Percentiles rank a stretch among this genome's conserved stretches.
phyloP scores from a whole-genome alignment of 2,113 vertebrate genomes.

The Etheostoma spectabile region DNA sequence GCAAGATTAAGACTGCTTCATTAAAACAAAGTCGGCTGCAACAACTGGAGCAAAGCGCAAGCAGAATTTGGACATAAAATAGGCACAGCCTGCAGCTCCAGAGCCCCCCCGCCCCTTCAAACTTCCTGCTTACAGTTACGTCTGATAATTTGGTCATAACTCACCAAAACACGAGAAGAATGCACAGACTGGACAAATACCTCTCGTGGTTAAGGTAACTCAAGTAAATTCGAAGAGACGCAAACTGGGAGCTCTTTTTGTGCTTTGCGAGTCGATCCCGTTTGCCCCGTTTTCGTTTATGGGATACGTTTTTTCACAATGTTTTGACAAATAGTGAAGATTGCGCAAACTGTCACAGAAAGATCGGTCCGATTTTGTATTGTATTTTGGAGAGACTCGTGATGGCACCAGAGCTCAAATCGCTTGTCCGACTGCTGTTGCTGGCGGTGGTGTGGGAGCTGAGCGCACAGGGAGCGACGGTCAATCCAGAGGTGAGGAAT shows the following conservation, averaged over 20 bases:
- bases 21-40: slow-evolving; percentile 51
- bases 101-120: background rate
- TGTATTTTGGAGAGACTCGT: slow-evolving; percentile 17
- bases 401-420: slow-evolving; percentile 72
- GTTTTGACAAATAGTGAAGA: slow-evolving; percentile 76
- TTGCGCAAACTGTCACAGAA: background rate
- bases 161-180: slow-evolving; percentile 44
- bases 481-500: slow-evolving; percentile 80
- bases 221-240: background rate
- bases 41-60: slow-evolving; percentile 59
- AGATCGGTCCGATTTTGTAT: background rate
- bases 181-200: slow-evolving; percentile 49
- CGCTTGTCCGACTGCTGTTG: slow-evolving; percentile 70
- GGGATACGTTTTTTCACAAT: slow-evolving; percentile 48
- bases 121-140: slow-evolving; percentile 40
- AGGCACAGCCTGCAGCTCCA: slow-evolving; percentile 20
- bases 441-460: slow-evolving; percentile 69
- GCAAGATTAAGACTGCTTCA: slow-evolving; percentile 33
- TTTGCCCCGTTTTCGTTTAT: background rate
- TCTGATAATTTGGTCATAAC: background rate
- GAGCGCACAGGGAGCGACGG: slow-evolving; percentile 67
- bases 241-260: background rate
- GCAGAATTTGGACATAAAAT: slow-evolving; percentile 38
- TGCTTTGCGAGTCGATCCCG: background rate
- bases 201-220: slow-evolving; percentile 26